Base-by-base conservation (phyloP, 2,888 invertebrate species). In the Charanyca ferruginea region DNA sequence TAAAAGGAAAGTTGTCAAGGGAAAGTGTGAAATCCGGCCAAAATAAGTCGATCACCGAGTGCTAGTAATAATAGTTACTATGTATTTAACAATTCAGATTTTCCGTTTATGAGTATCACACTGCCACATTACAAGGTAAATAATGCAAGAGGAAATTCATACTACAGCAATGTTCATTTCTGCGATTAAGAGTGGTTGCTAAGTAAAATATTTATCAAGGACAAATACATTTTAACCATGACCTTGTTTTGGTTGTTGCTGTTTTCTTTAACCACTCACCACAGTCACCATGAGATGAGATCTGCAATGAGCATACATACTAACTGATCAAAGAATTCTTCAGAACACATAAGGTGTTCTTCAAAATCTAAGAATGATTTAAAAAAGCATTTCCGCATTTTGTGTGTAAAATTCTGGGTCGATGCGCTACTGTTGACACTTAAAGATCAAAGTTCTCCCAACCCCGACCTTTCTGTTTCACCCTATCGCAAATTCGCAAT, bases 141-240 rank as follows among this genome's bases (percentile, higher is more conserved):
- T 61, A 1, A 48, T 35, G 22, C n/a, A 69, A 35, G 23, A 66
- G 71, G 60, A 70, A 70, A 59, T 59, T 20, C 60, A 47, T 18
- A 59, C 23, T 32, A 6, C 4, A 66, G 42, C 9, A 20, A 28
- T 47, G 18, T 47, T 70, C 3, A 41, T 47, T 38, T 66, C 60
- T 38, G 70, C 23, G 13, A 48, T 20, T 13, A 35, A 11, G 20
- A 72, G 42, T 23, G 11, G 20, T 70, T 41, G 47, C 9, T 13
- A 47, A 23, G 23, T 38, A 47, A 6, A 69, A 32, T 23, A 60
- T 60, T 59, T n/a, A 16, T 38, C 3, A 28, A 41, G 47, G n/a
- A 38, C 38, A 68, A 55, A 47, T 69, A 38, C 22, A 47, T 58
- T 58, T n/a, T 28, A 23, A 28, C 25, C 62, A 32, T 25, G 23